Base-by-base conservation (phyloP, 2,888 invertebrate genomes). In the Drosophila anceps region DNA sequence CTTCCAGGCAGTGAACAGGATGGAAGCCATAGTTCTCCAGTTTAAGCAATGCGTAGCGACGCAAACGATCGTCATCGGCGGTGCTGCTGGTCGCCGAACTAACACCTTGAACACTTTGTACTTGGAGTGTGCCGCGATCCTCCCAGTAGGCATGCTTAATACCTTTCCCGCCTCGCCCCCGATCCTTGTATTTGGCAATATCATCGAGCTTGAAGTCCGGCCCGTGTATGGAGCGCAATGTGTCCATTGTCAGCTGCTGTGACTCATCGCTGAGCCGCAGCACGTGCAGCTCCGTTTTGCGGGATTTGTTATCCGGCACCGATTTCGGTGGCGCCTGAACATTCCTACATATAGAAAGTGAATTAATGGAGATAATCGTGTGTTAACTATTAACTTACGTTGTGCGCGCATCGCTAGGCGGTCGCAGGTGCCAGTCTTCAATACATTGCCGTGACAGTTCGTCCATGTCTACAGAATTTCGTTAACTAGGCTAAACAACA, bases 21-120 rank as follows among this genome's bases (percentile, higher is more conserved):
- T 96, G 95, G 89, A 97, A 97, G 72, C 97, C 96, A 91, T 95
- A 96, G 89, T 95, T 96, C 93, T 96, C 95, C 83, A 97, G 93
- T 90, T 96, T 95, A 51, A 95, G 93, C 50, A 96, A 92, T 4
- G 96, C 96, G 93, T 95, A 97, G 78, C 95, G 94, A 84, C 95
- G 94, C 18, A 96, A 93, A 66, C 96, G 94, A 66, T 96, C 95
- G 31, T 95, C 94, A 8, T 95, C 94, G 44, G 76, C 69, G 1
- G 57, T 65, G 50, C 65, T 55, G 13, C 63, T 66, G 72, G 94
- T 91, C 0, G 94, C 91, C 0, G 94, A 7, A 20, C 69, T 81
- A 4, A 88, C 79, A 1, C 89, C 90, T 35, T 88, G 82, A 0
- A 92, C 90, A 39, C 93, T 90, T 62, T 96, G 95, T 1, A 97